Evolutionary conservation across 2,888 invertebrate genomes (phyloP), one percentile per base, ranked within the genome.

Genomic region (Drosophila hawaiiensis): DNA sequence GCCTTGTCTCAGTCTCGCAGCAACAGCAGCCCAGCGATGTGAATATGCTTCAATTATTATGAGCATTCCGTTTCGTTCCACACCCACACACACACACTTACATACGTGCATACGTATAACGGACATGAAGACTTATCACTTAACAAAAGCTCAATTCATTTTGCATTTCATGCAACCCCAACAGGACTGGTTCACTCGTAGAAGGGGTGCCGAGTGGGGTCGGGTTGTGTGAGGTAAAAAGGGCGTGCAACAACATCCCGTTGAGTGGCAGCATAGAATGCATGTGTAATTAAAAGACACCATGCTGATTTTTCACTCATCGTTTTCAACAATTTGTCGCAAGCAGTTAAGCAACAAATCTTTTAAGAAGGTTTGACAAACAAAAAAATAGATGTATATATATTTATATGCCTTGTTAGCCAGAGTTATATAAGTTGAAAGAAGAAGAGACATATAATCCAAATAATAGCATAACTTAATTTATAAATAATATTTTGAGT

Each of bases 21-120:
- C 47, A 47, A 16, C 9, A 47, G 28, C 25, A 47, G 16, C 25
- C 9, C 16, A 60, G 63, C 72, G 59, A 58, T 87, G 84, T 69
- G 68, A 88, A 85, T 88, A 90, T 90, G 89, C 85, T 90, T 90
- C 90, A 85, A 88, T 90, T 85, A 90, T 85, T 83, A 83, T 78
- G 70, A 88, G 75, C 78, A 84, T 76, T 73, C 68, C 68, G 68
- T 63, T 53, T 58, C 66, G 68, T 49, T 53, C 41, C 53, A 31
- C 37, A 50, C 29, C 35, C 35, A 52, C 53, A 29, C 41, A 35
- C 39, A 67, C 73, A 53, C 78, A 78, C 53, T n/a, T 39, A 28
- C 37, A 55, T 39, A 39, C 28, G 28, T 25, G 35, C 16, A 25
- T 39, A 9, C 37, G 37, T 28, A 56, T n/a, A 56, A 56, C 37